Conservation (phyloP, 1,140 invertebrate species). For the Solenopsis fugax region DNA sequence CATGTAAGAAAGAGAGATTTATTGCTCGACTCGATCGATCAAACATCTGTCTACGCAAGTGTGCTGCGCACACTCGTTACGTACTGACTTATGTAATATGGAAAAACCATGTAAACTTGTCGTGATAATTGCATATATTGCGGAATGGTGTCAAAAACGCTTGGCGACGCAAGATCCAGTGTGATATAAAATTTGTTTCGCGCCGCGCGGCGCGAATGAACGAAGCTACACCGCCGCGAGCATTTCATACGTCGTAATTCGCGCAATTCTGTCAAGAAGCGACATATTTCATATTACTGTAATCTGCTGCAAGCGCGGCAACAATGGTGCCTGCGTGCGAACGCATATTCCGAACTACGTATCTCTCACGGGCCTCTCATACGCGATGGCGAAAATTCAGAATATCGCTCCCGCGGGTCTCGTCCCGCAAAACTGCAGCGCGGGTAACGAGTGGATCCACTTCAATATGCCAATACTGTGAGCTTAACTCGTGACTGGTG, state of each 20-base stretch:
- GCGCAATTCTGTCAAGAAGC: constrained; percentile 61
- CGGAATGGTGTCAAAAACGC: background rate
- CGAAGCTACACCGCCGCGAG: background rate
- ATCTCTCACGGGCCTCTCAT: constrained; percentile 57
- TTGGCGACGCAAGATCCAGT: background rate
- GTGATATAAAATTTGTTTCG: constrained; percentile 46
- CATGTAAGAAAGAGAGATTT: background rate
- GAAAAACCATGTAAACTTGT: background rate
- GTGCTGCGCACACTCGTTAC: background rate
- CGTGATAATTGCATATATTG: constrained; percentile 34
- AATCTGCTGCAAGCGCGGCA: constrained; percentile 63
- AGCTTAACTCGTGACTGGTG: constrained; percentile 49
- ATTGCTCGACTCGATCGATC: background rate
- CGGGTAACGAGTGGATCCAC: constrained; percentile 67
- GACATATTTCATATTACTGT: constrained; percentile 66
- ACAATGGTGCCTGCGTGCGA: constrained; percentile 46
- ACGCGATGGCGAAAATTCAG: constrained; percentile 63
- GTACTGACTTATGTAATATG: background rate
- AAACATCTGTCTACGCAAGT: background rate
- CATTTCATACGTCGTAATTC: constrained; percentile 56
- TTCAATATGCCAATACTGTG: constrained; percentile 47
- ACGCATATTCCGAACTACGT: constrained; percentile 44
- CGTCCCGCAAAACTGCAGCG: constrained; percentile 68
- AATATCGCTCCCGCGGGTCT: constrained; percentile 66
- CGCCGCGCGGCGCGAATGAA: constrained; percentile 26